A percentile compares a stretch with the other conserved stretches of the same genome.
phyloP scores from a whole-genome alignment of 2,797 vertebrate species.

The Cryptoblepharus egeriae region DNA sequence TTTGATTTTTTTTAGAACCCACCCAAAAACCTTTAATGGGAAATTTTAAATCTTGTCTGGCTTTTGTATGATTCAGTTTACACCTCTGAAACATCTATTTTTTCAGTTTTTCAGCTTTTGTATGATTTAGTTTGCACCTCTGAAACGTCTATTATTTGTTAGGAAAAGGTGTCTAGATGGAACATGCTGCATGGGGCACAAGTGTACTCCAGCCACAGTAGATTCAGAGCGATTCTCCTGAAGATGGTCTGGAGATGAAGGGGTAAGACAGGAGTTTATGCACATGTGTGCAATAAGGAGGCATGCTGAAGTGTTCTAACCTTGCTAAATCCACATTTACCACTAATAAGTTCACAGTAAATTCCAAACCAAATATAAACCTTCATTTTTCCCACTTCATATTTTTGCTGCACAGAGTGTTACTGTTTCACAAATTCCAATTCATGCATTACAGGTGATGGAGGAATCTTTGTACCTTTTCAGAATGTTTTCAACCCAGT shows the following conservation, averaged over 20 bases:
- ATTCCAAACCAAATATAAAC: constrained; percentile 4
- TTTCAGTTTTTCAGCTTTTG: too few species aligned
- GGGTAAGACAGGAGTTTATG: background rate
- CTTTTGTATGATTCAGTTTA: background rate
- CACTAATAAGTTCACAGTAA: too few species aligned
- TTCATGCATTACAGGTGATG: background rate
- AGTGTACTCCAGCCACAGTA: background rate
- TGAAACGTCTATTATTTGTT: background rate
- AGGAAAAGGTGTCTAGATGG: background rate
- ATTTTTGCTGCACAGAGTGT: background rate
- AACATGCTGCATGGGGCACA: background rate
- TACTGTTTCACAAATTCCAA: background rate
- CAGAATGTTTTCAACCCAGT: background rate
- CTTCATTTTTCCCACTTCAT: background rate
- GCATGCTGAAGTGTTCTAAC: background rate
- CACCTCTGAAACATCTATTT: background rate
- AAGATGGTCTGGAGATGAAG: background rate
- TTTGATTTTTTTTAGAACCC: too few species aligned
- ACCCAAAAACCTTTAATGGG: too few species aligned
- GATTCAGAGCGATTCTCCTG: background rate
- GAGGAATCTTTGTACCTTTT: background rate
- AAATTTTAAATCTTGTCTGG: background rate
- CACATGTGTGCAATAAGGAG: background rate
- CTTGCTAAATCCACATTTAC: background rate
- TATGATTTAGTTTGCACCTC: background rate